Percentiles rank a stretch among this genome's conserved stretches.
These are phyloP conservation scores for Anarhynchus alexandrinus DNA, from an alignment of 2,113 vertebrate species.

Conservation along the genomic window DNA sequence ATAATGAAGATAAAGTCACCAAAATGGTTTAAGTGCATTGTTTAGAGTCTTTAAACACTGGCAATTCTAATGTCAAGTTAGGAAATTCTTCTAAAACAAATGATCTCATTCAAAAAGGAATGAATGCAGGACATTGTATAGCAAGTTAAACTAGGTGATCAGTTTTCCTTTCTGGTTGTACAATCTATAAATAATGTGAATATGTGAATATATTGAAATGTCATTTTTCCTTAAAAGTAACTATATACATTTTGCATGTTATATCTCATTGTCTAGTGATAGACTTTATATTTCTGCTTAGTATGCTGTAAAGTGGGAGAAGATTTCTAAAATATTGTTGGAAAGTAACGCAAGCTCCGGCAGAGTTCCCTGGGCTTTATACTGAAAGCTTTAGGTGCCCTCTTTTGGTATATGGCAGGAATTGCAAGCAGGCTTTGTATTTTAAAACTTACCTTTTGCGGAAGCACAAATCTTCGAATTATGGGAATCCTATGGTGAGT, in stretches of 20 bases:
- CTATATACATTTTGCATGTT: background rate
- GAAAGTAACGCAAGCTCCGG: background rate
- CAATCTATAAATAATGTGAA: background rate
- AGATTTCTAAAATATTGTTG: background rate
- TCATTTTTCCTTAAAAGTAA: background rate
- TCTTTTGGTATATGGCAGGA: conserved; percentile 47
- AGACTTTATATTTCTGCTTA: background rate
- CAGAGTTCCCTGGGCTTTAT: background rate
- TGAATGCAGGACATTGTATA: background rate
- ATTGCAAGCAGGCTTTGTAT: conserved; percentile 29
- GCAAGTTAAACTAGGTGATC: background rate
- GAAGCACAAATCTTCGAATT: background rate
- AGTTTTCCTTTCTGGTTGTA: background rate
- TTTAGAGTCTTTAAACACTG: background rate
- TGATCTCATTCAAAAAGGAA: background rate
- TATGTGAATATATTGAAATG: background rate
- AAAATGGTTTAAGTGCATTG: background rate
- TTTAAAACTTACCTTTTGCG: background rate
- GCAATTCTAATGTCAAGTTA: background rate
- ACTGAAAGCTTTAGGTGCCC: conserved; percentile 68
- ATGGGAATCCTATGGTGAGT: background rate
- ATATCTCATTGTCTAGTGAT: background rate
- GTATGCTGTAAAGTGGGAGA: background rate
- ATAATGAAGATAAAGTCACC: background rate
- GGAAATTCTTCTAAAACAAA: background rate